phyloP scores from a whole-genome alignment of 2,797 vertebrate genomes.

The Sardinella longiceps region DNA sequence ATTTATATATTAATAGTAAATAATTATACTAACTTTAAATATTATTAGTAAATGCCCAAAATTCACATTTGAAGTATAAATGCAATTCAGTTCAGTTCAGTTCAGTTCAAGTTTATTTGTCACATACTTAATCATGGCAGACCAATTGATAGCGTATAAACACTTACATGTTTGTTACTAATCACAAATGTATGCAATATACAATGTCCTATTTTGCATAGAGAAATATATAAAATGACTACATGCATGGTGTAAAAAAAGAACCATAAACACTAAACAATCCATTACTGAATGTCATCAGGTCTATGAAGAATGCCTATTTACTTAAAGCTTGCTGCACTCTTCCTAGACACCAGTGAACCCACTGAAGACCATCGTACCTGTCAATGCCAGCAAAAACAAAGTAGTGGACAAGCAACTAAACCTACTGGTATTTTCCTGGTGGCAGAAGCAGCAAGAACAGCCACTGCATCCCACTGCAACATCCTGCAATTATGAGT shows the following conservation, averaged over 20 bases:
- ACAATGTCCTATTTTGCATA: neutral
- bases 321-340: neutral
- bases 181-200: neutral
- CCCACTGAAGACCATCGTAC: conserved; percentile 32
- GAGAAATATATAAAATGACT: neutral
- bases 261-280: neutral
- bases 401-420: conserved; percentile 37
- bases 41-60: neutral
- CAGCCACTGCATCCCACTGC: neutral
- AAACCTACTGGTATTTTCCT: conserved; percentile 36
- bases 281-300: neutral
- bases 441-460: neutral
- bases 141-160: neutral
- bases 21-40: no score
- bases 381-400: conserved; percentile 34
- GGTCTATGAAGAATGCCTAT: neutral
- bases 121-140: no score
- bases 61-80: neutral
- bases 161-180: neutral
- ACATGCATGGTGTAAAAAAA: neutral
- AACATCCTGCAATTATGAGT: neutral
- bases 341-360: conserved; percentile 22
- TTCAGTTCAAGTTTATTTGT: no score
- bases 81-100: no score
- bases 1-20: no score